Percentiles rank a stretch among this genome's conserved stretches.
Evolutionary conservation across 2,113 vertebrate genomes (phyloP).

Genomic region (Lethenteron reissneri): DNA sequence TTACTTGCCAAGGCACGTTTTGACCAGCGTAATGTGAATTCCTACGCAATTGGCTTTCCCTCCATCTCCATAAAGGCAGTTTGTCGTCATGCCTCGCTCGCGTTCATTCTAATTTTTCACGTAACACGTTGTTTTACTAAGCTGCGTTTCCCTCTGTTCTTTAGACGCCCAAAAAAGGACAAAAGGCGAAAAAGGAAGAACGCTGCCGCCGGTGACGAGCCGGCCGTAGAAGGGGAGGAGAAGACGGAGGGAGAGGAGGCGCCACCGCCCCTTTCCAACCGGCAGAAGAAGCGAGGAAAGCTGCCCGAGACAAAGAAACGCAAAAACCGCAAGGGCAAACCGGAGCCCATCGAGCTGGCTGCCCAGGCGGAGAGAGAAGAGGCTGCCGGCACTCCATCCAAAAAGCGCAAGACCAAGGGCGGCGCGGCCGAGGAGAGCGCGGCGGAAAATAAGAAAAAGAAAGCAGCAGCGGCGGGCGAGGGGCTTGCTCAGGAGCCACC

Average conservation of each 20-base stretch:
- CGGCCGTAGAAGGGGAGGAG: constrained; percentile 3
- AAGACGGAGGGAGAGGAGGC: constrained; percentile 10
- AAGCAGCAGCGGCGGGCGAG: background rate
- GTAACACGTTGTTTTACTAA: constrained; percentile 1
- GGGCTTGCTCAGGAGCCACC: background rate
- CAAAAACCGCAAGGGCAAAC: constrained; percentile 33
- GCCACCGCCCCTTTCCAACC: constrained; percentile 1
- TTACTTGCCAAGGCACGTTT: background rate
- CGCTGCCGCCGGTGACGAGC: constrained; percentile 9
- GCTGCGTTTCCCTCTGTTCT: background rate
- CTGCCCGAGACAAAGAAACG: constrained; percentile 72
- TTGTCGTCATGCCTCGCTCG: background rate
- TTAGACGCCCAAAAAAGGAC: constrained; percentile 46
- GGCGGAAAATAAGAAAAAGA: constrained; percentile 16
- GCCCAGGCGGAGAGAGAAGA: constrained; percentile 7
- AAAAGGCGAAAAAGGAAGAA: constrained; percentile 20
- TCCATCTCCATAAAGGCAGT: background rate
- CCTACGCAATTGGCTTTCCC: background rate
- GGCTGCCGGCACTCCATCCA: too few species aligned
- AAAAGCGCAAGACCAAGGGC: constrained; percentile 15
- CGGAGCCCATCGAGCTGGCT: constrained; percentile 8
- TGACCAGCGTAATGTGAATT: too few species aligned
- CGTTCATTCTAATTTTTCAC: background rate
- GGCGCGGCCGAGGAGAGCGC: constrained; percentile 9
- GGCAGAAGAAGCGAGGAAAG: constrained; percentile 59